Percentiles rank a stretch among this genome's conserved stretches.
Evolutionary conservation across 2,113 vertebrate species (phyloP).

Genomic region (Illadopsis cleaveri): DNA sequence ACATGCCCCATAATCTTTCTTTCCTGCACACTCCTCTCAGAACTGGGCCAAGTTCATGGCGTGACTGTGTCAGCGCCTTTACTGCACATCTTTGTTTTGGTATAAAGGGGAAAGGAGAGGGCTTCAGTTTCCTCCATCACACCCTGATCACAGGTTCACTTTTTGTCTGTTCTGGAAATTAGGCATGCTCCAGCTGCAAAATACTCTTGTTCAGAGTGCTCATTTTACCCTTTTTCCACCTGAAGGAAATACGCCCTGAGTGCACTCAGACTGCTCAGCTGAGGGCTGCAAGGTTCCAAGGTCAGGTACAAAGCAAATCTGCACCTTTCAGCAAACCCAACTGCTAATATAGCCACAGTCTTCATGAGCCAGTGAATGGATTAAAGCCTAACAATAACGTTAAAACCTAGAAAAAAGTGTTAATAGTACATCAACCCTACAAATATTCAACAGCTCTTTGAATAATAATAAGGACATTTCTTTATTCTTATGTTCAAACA

Average conservation of each 20-base stretch:
- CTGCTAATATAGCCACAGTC: background rate
- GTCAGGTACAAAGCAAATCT: background rate
- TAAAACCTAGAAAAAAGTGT: background rate
- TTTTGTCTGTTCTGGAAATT: background rate
- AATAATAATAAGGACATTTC: background rate
- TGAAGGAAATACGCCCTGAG: background rate
- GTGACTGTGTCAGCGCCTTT: accelerated
- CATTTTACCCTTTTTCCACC: background rate
- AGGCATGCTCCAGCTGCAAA: background rate
- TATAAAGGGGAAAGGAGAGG: background rate
- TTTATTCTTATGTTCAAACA: background rate
- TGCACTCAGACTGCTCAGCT: background rate
- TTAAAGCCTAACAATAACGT: background rate
- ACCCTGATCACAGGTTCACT: background rate
- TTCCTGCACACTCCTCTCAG: background rate
- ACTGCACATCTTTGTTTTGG: accelerated
- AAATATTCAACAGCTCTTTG: background rate
- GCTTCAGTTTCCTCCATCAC: background rate
- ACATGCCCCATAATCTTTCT: background rate
- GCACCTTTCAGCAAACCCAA: background rate
- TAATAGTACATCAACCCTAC: background rate
- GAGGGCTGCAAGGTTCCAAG: background rate
- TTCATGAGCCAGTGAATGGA: background rate
- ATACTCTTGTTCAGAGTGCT: accelerated
- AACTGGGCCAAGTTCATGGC: background rate